Conservation (phyloP, 2,113 vertebrate genomes). For the Scortum barcoo region DNA sequence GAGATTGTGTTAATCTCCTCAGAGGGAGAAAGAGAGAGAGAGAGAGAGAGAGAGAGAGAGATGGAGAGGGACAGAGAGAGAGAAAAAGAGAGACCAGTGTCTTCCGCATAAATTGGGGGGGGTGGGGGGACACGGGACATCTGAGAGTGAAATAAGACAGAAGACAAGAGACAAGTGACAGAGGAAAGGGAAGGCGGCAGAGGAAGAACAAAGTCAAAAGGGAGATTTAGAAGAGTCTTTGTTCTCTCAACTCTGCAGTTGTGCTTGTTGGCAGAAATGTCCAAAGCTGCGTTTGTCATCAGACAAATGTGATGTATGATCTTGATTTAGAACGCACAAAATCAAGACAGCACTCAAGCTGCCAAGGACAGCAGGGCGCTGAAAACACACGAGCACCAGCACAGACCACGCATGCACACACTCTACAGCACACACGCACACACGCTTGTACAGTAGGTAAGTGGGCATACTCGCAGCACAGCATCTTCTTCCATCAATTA, state of each 20-base stretch:
- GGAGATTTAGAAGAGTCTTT: constrained; percentile 71
- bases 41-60: constrained; percentile 28
- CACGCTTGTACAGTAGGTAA: not conserved
- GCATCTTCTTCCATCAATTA: constrained; percentile 10
- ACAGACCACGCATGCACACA: constrained; percentile 8
- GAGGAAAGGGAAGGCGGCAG: constrained; percentile 49
- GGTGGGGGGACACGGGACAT: constrained; percentile 37
- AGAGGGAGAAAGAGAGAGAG: constrained; percentile 49
- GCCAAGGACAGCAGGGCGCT: constrained; percentile 56
- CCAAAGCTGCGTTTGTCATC: constrained; percentile 68
- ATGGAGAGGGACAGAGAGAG: constrained; percentile 17
- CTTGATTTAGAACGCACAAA: constrained; percentile 68
- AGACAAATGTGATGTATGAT: constrained; percentile 74
- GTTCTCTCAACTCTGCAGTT: constrained; percentile 62
- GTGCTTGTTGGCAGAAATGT: constrained; percentile 70
- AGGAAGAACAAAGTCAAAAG: constrained; percentile 73
- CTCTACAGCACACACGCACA: not conserved
- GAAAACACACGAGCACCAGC: not conserved
- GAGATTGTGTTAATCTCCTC: constrained; percentile 84
- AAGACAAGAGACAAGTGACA: constrained; percentile 62
- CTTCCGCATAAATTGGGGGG: constrained; percentile 22
- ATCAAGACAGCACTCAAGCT: constrained; percentile 42
- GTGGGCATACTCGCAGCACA: no score
- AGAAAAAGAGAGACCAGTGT: constrained; percentile 45
- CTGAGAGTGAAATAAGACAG: constrained; percentile 53